Evolutionary conservation across 2,797 vertebrate species (phyloP), one percentile per base, ranked within the genome.

Genomic region (Ptychadena robeensis): DNA sequence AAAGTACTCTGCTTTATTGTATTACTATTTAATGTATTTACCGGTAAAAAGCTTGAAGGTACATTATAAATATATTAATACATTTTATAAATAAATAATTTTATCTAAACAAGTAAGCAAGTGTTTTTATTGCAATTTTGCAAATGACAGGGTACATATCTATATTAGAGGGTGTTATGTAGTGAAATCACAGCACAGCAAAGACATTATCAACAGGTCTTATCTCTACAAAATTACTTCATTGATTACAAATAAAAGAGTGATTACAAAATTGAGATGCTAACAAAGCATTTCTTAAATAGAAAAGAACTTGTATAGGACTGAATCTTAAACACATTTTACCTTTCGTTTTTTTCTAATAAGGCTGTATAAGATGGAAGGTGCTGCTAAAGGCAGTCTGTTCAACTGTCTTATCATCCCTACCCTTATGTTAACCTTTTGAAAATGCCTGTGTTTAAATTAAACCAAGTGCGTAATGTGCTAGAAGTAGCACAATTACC

Each of bases 401-500:
- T 53, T 53, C 59, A 61, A 28, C 59, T 61, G 59, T 61, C 59
- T 61, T 61, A 61, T 76, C 61, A 65, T 28, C 59, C 4, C 28
- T 65, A 38, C 37, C 18, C 27, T 65, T 28, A 65, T 44, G 3
- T 11, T 31, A 15, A 44, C 34, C 61, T 76, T 44, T 28, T 37
- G 25, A 40, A 30, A 65, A 31, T 76, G 27, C 35, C 64, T 30
- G 35, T 64, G 57, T 68, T 53, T 38, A 48, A 67, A 67, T 78
- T 48, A 67, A 53, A 67, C 44, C 64, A 67, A 48, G 38, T 30
- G 15, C 10, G 12, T 53, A 78, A 78, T 78, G 2, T 35, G 44
- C 64, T 67, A 30, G 37, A 57, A 53, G 30, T n/a, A 66, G 30
- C 35, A 31, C n/a, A 40, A 65, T 53, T 68, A 66, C 59, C 1